A percentile compares a stretch with the other conserved stretches of the same genome.
Conservation (phyloP, 2,797 vertebrate species). For the Mus caroli region DNA sequence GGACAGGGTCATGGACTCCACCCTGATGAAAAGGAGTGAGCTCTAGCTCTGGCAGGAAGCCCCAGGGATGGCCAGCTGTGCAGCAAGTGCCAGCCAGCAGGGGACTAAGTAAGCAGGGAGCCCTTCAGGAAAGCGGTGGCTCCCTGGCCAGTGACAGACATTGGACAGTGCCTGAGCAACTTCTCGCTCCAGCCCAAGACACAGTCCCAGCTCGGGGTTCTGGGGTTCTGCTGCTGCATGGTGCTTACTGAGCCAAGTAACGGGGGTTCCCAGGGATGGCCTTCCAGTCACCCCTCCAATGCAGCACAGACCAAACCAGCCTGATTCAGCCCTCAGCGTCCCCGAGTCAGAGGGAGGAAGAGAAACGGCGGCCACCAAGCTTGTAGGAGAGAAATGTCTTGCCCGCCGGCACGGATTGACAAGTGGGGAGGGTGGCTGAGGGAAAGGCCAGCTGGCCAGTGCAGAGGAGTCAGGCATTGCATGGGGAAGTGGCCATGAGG, state of each 20-base stretch:
- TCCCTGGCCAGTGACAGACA: not conserved
- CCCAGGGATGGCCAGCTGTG: not conserved
- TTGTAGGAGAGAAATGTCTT: not conserved
- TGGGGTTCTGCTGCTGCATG: not conserved
- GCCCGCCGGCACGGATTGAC: fast-evolving
- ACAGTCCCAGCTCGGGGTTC: fast-evolving
- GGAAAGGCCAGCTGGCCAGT: fast-evolving
- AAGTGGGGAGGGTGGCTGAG: not conserved
- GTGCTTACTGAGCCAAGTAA: too few relatives aligned
- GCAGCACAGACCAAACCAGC: not conserved
- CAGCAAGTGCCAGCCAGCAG: too few relatives aligned
- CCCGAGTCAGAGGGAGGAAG: not conserved
- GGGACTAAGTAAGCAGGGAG: not conserved
- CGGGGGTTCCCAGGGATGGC: not conserved
- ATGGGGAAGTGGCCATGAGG: too few relatives aligned
- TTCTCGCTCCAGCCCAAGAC: not conserved
- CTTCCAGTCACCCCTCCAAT: not conserved
- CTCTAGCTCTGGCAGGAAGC: not conserved
- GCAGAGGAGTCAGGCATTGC: too few relatives aligned
- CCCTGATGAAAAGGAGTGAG: constrained; percentile 85
- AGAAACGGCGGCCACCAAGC: not conserved
- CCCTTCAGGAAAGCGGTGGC: not conserved
- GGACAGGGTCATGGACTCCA: constrained; percentile 95
- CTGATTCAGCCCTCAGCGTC: not conserved
- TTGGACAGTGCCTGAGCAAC: not conserved